Conservation (phyloP, 1,140 invertebrate genomes). For the Battus philenor region DNA sequence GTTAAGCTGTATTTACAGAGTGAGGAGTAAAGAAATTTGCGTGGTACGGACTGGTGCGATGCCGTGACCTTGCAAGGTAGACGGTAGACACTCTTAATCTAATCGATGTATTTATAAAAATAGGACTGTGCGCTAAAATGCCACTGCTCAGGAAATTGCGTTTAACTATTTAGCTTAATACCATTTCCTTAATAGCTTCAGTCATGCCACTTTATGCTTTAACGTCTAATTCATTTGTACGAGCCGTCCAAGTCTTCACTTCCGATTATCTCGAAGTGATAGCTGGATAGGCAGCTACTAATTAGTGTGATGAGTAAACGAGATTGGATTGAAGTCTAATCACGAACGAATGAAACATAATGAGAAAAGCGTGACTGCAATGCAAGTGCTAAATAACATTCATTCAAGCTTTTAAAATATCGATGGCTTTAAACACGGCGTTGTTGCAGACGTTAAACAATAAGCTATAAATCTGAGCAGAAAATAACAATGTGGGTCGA, state of each 20-base stretch:
- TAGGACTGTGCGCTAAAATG: slow-evolving; percentile 13
- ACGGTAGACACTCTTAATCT: slow-evolving; percentile 23
- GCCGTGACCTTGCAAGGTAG: slow-evolving; percentile 49
- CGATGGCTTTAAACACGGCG: too few relatives aligned
- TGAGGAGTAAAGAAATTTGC: slow-evolving; percentile 46
- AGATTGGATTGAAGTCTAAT: too few relatives aligned
- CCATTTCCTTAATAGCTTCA: slow-evolving; percentile 6
- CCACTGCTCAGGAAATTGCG: slow-evolving; percentile 5
- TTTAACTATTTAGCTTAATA: neutral
- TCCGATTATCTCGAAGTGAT: neutral
- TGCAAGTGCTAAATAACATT: too few relatives aligned
- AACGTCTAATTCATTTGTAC: too few relatives aligned
- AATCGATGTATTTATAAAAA: slow-evolving; percentile 46
- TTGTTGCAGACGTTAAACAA: too few relatives aligned
- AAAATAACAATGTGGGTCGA: slow-evolving; percentile 12
- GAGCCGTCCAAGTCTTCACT: slow-evolving; percentile 1
- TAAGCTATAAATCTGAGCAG: slow-evolving; percentile 7
- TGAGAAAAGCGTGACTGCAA: too few relatives aligned
- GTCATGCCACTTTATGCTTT: too few relatives aligned
- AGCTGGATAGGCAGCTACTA: too few relatives aligned
- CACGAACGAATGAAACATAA: too few relatives aligned
- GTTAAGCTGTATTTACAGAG: slow-evolving; percentile 29
- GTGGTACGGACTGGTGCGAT: slow-evolving; percentile 66
- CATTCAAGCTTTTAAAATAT: too few relatives aligned
- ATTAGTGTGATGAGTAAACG: too few relatives aligned